Conservation (phyloP, 2,888 invertebrate genomes). For the Cheilosia variabilis region DNA sequence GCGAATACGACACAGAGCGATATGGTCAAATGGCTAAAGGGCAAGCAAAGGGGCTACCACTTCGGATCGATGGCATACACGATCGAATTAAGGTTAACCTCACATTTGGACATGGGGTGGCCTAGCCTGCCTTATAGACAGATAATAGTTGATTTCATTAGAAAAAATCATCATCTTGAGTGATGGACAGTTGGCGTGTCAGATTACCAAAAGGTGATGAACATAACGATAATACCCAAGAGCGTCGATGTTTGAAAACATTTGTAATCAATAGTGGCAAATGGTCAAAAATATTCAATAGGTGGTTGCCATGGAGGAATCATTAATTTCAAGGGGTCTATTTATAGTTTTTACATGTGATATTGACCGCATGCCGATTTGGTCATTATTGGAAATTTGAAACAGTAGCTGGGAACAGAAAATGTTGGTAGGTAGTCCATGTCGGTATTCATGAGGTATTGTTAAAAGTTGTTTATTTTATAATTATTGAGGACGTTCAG, state of each 20-base stretch:
- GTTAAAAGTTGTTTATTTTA: too few species aligned
- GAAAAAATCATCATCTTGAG: constrained; percentile 47
- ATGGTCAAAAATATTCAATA: constrained; percentile 2
- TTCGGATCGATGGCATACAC: constrained; percentile 11
- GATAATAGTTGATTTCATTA: constrained; percentile 48
- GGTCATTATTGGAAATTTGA: background rate
- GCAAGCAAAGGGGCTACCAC: constrained; percentile 12
- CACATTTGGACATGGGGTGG: constrained; percentile 29
- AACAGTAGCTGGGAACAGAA: constrained; percentile 1
- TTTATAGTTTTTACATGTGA: background rate
- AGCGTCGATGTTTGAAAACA: constrained; percentile 49
- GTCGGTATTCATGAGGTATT: background rate
- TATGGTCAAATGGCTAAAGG: constrained; percentile 20
- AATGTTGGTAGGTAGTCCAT: background rate
- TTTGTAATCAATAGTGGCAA: constrained; percentile 24
- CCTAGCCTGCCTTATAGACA: background rate
- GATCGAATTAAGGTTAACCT: constrained; percentile 34
- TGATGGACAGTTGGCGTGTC: constrained; percentile 54
- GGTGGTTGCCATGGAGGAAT: background rate
- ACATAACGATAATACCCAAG: constrained; percentile 27
- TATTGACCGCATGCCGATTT: background rate
- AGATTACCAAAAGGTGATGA: constrained; percentile 61
- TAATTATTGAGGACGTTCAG: too few species aligned
- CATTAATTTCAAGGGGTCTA: constrained; percentile 2
- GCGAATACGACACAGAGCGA: constrained; percentile 14